Conservation (phyloP, 2,113 vertebrate species). For the Podarcis cretensis region DNA sequence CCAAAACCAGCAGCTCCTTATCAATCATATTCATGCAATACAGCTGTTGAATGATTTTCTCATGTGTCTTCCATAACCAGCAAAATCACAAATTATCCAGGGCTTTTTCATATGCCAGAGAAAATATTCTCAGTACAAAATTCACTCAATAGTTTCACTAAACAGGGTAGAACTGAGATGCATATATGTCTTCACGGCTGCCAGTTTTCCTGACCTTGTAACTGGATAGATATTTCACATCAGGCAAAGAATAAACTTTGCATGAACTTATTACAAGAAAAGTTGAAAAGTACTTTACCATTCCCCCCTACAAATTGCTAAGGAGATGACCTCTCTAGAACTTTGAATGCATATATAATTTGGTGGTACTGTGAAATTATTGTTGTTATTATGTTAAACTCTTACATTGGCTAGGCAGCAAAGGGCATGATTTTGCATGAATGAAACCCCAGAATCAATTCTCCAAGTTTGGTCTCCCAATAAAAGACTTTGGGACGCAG, state of each 20-base stretch:
- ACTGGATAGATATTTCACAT: neutral
- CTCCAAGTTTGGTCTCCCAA: neutral
- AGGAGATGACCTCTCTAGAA: neutral
- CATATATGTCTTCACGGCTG: no score
- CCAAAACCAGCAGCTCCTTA: neutral
- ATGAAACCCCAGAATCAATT: neutral
- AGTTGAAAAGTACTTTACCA: neutral
- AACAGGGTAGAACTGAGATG: neutral
- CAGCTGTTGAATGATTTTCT: neutral
- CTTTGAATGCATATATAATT: no score
- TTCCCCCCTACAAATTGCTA: neutral
- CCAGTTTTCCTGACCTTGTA: neutral
- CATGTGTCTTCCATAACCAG: neutral
- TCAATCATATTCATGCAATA: neutral
- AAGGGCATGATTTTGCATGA: neutral
- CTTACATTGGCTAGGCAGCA: neutral
- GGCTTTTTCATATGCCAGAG: neutral
- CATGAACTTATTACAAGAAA: neutral
- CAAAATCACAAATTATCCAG: constrained; percentile 6
- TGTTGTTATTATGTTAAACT: neutral
- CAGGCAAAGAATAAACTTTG: neutral
- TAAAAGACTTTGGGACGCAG: neutral
- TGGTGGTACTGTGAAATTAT: neutral
- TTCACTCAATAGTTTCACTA: neutral
- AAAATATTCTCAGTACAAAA: neutral